A percentile compares a stretch with the other conserved stretches of the same genome.
phyloP scores from a whole-genome alignment of 37 sponge, comb jelly and placozoan species.

The Chondrosia reniformis region DNA sequence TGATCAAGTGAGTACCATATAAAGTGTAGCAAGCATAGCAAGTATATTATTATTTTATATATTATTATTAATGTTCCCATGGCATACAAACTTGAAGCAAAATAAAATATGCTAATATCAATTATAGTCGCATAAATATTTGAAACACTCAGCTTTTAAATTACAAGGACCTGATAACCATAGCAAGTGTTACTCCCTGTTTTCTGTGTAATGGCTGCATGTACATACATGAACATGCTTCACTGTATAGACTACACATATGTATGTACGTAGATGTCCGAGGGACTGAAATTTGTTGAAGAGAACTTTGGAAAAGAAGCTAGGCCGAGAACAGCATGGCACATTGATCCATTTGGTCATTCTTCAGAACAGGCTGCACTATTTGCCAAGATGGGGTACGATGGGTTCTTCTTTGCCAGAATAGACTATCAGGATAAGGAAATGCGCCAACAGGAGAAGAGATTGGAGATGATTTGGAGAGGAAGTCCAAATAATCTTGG shows the following conservation, averaged over 20 bases:
- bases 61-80: too few relatives aligned
- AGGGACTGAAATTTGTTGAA: constrained; percentile 36
- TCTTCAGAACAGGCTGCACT: constrained; percentile 62
- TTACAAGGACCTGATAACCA: too few relatives aligned
- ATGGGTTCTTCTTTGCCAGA: constrained; percentile 89
- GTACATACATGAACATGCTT: too few relatives aligned
- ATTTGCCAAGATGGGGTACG: constrained; percentile 77
- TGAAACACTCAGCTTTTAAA: too few relatives aligned
- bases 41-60: too few relatives aligned
- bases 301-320: constrained; percentile 43
- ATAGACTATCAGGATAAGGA: constrained; percentile 84
- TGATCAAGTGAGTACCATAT: constrained; percentile 42
- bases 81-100: too few relatives aligned
- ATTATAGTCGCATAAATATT: too few relatives aligned
- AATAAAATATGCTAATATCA: too few relatives aligned
- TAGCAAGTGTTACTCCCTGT: too few relatives aligned
- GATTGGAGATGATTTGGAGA: constrained; percentile 83
- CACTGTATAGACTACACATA: too few relatives aligned
- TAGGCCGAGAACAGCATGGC: constrained; percentile 66
- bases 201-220: too few relatives aligned
- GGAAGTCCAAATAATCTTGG: constrained; percentile 60
- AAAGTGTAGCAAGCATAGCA: too few relatives aligned
- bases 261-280: constrained; percentile 27
- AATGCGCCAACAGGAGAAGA: constrained; percentile 25
- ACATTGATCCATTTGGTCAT: constrained; percentile 87